Evolutionary conservation across 1,140 invertebrate genomes (phyloP).

Genomic region (Meloidogyne exigua): DNA sequence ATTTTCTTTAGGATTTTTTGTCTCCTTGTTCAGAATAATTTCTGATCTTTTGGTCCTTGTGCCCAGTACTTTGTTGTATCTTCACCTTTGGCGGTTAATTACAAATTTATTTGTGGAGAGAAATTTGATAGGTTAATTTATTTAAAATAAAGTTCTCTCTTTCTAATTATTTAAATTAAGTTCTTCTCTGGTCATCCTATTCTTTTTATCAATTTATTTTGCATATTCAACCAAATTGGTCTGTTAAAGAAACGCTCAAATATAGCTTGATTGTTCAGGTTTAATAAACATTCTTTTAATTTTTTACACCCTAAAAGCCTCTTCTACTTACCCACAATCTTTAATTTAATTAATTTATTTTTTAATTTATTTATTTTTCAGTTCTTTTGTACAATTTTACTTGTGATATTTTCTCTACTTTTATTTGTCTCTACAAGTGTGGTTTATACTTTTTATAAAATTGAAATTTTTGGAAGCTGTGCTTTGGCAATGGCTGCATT

Average conservation of each 20-base stretch:
- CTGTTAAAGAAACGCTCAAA: slow-evolving; percentile 50
- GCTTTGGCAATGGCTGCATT: slow-evolving; percentile 50
- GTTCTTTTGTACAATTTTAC: slow-evolving; percentile 41
- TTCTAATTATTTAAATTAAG: background rate
- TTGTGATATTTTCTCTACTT: slow-evolving; percentile 34
- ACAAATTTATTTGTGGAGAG: slow-evolving; percentile 44
- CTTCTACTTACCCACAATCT: no score
- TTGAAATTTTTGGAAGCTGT: slow-evolving; percentile 45
- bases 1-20: slow-evolving; percentile 34
- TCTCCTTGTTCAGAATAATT: slow-evolving; percentile 28
- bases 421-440: slow-evolving; percentile 35
- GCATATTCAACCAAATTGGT: slow-evolving; percentile 53
- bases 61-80: slow-evolving; percentile 33
- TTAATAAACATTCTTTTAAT: background rate
- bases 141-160: slow-evolving; percentile 11
- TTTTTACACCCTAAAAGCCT: no score
- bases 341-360: background rate
- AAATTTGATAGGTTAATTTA: slow-evolving; percentile 35
- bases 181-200: slow-evolving; percentile 51
- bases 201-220: slow-evolving; percentile 44
- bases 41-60: slow-evolving; percentile 38
- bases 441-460: slow-evolving; percentile 49
- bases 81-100: slow-evolving; percentile 43
- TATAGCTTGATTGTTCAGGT: slow-evolving; percentile 39
- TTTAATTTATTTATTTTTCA: slow-evolving; percentile 34